Conservation (phyloP, 2,888 invertebrate species). For the Acanthococcus lagerstroemiae region DNA sequence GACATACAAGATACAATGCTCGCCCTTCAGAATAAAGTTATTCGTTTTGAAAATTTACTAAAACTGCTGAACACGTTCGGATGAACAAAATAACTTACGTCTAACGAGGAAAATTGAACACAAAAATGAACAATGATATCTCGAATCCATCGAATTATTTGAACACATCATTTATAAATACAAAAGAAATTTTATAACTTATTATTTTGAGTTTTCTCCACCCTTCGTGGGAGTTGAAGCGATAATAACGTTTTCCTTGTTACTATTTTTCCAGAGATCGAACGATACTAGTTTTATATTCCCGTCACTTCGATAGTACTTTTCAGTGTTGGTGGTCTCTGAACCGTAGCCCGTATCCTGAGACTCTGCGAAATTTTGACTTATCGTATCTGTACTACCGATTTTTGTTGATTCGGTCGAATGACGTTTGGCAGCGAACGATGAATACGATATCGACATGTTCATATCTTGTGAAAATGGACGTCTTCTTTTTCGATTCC, state of each 20-base stretch:
- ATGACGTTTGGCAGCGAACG: background rate
- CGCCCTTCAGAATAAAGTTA: no score
- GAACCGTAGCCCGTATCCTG: constrained; percentile 23
- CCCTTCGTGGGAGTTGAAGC: constrained; percentile 11
- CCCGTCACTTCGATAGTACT: background rate
- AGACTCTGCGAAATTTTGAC: constrained; percentile 1
- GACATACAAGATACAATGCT: no score
- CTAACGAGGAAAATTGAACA: no score
- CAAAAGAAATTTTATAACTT: no score
- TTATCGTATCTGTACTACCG: constrained; percentile 1
- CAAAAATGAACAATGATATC: no score
- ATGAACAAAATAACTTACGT: no score
- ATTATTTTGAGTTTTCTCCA: background rate
- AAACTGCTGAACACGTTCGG: no score
- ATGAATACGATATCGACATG: constrained; percentile 8
- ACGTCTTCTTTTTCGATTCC: constrained; percentile 13
- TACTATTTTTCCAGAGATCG: constrained; percentile 6
- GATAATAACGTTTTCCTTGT: constrained; percentile 7
- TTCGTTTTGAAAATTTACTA: no score
- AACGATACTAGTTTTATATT: background rate
- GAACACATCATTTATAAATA: no score
- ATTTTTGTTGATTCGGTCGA: background rate
- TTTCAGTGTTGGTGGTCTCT: background rate
- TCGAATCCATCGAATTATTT: no score
- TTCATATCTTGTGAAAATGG: constrained; percentile 1